phyloP scores from a whole-genome alignment of 2,113 vertebrate genomes.

The Falco punctatus region DNA sequence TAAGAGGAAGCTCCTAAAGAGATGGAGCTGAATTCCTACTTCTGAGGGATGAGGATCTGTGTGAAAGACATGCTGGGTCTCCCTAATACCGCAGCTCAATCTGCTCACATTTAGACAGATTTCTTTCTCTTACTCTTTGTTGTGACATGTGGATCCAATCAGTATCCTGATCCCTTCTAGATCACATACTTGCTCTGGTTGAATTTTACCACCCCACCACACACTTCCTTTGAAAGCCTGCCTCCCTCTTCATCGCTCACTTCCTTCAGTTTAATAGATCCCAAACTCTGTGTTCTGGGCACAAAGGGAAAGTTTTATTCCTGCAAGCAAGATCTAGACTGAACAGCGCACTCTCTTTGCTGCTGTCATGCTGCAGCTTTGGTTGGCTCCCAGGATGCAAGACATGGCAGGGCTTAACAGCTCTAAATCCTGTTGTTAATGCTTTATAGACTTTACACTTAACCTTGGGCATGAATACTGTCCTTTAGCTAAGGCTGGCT shows the following conservation, averaged over 20 bases:
- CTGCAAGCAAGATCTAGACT: neutral
- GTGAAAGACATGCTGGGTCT: neutral
- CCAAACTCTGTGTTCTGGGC: neutral
- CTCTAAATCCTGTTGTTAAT: neutral
- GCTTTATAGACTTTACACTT: neutral
- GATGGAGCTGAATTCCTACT: neutral
- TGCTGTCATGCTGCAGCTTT: neutral
- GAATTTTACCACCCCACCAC: neutral
- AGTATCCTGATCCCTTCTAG: neutral
- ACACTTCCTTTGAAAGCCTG: constrained; percentile 4
- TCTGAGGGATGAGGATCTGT: neutral
- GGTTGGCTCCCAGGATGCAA: neutral
- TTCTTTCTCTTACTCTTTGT: neutral
- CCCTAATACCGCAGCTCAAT: neutral
- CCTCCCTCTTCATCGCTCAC: neutral
- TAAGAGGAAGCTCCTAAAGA: neutral
- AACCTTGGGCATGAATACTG: neutral
- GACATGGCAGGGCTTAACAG: neutral
- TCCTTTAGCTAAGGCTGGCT: neutral
- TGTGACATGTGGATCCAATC: constrained; percentile 31
- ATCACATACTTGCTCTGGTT: neutral
- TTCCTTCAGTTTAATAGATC: neutral
- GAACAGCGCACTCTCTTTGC: neutral
- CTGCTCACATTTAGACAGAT: neutral
- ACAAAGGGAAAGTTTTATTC: neutral